Evolutionary conservation across 2,888 invertebrate genomes (phyloP).

Genomic region (Stenchaetothrips biformis): DNA sequence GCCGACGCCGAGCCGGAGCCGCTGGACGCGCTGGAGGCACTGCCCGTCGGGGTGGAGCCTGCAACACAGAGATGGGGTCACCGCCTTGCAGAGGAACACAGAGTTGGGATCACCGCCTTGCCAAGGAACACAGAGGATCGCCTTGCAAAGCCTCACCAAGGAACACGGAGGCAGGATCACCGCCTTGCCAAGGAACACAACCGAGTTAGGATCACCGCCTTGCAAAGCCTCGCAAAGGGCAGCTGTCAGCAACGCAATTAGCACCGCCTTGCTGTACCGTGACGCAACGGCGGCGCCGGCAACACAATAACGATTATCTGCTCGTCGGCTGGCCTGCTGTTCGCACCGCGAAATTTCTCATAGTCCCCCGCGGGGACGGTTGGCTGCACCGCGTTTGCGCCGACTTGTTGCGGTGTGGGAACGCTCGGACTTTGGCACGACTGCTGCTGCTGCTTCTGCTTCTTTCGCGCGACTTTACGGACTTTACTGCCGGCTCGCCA

Average conservation of each 20-base stretch:
- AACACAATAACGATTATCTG: background rate
- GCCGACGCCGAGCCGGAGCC: conserved; percentile 16
- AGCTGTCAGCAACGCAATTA: too few relatives aligned
- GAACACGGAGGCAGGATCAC: too few relatives aligned
- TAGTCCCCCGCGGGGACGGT: background rate
- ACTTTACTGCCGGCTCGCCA: too few relatives aligned
- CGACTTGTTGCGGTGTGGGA: background rate
- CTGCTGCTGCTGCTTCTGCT: background rate
- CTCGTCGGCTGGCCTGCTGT: background rate
- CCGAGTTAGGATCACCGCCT: too few relatives aligned
- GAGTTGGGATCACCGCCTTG: too few relatives aligned
- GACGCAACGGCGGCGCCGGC: background rate
- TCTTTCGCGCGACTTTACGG: too few relatives aligned
- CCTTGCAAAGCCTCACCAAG: too few relatives aligned
- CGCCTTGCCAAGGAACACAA: too few relatives aligned
- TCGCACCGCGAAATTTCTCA: background rate
- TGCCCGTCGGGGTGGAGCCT: conserved; percentile 2
- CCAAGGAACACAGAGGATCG: too few relatives aligned
- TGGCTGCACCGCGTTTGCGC: background rate
- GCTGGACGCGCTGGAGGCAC: background rate
- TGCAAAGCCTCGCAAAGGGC: too few relatives aligned
- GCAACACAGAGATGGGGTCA: background rate
- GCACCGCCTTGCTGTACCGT: background rate
- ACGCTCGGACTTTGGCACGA: background rate
- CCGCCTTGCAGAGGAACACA: background rate